phyloP scores from a whole-genome alignment of 2,113 vertebrate genomes.

The Perognathus longimembris region DNA sequence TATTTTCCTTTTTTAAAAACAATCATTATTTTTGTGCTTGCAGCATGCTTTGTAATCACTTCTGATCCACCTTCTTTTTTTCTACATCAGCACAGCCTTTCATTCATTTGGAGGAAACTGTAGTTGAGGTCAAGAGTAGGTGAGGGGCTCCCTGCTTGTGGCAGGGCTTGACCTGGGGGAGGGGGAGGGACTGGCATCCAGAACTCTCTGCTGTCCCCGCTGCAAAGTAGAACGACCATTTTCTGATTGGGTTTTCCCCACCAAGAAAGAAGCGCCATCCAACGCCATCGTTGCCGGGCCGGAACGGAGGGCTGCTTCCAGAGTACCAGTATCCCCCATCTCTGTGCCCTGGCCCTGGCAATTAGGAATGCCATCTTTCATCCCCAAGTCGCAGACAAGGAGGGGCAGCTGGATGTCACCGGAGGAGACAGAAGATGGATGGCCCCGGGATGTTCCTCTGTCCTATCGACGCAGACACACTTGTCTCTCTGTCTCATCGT shows the following conservation, averaged over 20 bases:
- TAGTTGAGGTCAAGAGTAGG: conserved; percentile 28
- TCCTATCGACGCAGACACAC: conserved; percentile 80
- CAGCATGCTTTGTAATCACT: conserved; percentile 76
- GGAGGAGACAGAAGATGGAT: conserved; percentile 79
- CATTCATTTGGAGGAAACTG: conserved; percentile 55
- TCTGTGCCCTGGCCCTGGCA: conserved; percentile 1
- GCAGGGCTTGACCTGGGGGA: neutral
- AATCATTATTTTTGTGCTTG: conserved; percentile 77
- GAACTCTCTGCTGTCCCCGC: neutral
- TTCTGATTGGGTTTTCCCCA: neutral
- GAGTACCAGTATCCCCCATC: neutral
- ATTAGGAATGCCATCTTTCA: conserved; percentile 65
- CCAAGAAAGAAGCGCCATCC: neutral
- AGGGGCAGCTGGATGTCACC: conserved; percentile 62
- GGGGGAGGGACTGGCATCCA: neutral
- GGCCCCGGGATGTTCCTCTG: conserved; percentile 67
- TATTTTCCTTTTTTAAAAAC: conserved; percentile 76
- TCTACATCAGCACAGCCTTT: conserved; percentile 65
- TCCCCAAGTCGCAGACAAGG: conserved; percentile 66
- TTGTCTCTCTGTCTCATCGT: conserved; percentile 77
- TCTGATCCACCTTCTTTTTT: conserved; percentile 40
- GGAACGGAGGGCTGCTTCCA: neutral
- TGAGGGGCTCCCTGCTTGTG: neutral
- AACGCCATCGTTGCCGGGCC: neutral
- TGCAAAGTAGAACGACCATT: neutral